phyloP scores from a whole-genome alignment of 2,113 vertebrate species.

The Rhipidura dahli region DNA sequence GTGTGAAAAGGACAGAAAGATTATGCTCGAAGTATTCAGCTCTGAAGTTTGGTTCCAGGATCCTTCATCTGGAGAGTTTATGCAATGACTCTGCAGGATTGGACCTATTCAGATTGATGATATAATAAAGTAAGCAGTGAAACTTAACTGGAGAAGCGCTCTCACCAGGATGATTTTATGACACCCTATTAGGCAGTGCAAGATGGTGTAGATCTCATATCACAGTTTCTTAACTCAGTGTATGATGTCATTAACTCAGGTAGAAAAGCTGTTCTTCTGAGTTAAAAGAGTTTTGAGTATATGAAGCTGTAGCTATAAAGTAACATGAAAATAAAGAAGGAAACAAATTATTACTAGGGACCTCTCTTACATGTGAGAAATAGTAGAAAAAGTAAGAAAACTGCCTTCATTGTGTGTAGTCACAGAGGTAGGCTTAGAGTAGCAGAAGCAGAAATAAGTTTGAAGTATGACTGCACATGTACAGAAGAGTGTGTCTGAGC shows the following conservation, averaged over 20 bases:
- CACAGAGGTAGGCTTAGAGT: not conserved
- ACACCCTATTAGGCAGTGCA: slow-evolving; percentile 13
- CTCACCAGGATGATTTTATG: not conserved
- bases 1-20: not conserved
- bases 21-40: not conserved
- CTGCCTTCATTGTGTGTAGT: not conserved
- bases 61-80: not conserved
- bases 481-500: not conserved
- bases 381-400: not conserved
- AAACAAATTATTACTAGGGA: not conserved
- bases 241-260: not conserved
- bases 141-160: not conserved
- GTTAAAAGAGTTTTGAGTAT: not conserved
- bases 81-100: not conserved
- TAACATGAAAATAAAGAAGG: not conserved
- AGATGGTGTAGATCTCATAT: slow-evolving; percentile 13
- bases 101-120: not conserved
- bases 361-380: not conserved
- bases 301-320: not conserved
- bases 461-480: not conserved
- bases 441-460: not conserved
- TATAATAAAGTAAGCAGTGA: slow-evolving; percentile 7
- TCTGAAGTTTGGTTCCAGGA: not conserved
- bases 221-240: slow-evolving; percentile 5
- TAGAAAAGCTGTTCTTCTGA: not conserved